These are phyloP conservation scores for Agrotis segetum DNA, from an alignment of 2,888 invertebrate species.

Conservation along the genomic window DNA sequence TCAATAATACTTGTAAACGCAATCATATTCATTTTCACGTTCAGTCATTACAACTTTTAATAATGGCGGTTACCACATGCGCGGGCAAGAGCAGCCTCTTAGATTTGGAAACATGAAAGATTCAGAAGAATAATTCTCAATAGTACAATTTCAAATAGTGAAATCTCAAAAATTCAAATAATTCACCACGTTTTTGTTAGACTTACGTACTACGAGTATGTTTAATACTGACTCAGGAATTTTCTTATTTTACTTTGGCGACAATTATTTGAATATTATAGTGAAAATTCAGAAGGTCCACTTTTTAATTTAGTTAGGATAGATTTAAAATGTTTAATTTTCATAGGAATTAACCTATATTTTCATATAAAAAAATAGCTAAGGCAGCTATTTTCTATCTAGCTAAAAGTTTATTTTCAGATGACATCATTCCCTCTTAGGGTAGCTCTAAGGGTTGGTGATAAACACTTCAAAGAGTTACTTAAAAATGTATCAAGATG, in stretches of 20 bases:
- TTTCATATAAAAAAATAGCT: too few relatives aligned
- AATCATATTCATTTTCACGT: conserved; percentile 52
- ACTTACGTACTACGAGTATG: not conserved
- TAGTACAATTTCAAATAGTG: too few relatives aligned
- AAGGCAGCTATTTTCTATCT: too few relatives aligned
- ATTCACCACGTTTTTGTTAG: not conserved
- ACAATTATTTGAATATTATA: not conserved
- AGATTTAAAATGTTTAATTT: too few relatives aligned
- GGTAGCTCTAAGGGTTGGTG: too few relatives aligned
- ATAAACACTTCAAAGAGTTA: too few relatives aligned
- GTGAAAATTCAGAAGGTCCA: not conserved
- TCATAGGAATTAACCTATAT: too few relatives aligned
- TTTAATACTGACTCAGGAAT: not conserved
- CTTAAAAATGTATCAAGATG: not conserved
- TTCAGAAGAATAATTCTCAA: conserved; percentile 30
- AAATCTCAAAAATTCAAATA: not conserved
- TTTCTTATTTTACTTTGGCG: not conserved
- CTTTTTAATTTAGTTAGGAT: not conserved
- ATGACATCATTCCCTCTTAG: too few relatives aligned
- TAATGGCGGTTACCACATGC: conserved; percentile 40
- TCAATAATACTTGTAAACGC: conserved; percentile 41
- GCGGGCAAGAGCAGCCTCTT: conserved; percentile 6
- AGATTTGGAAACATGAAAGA: too few relatives aligned
- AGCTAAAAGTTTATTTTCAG: too few relatives aligned
- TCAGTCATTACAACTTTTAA: conserved; percentile 57